A percentile compares a stretch with the other conserved stretches of the same genome.
Conservation (phyloP, 37 sponge, comb jelly and placozoan genomes). For the Beroe ovata region DNA sequence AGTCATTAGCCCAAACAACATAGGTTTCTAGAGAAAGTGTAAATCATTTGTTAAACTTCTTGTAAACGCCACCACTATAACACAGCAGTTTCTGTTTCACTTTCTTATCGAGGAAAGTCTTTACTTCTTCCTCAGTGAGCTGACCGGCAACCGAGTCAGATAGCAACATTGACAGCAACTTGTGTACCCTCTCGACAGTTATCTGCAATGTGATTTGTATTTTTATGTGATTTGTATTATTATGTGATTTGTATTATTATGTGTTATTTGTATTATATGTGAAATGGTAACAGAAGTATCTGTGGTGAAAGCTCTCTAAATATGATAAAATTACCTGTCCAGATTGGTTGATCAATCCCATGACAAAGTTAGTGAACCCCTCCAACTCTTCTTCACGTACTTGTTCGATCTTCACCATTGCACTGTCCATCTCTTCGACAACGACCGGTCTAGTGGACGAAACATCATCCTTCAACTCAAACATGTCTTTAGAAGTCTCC, state of each 20-base stretch:
- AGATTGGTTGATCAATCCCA: conserved; percentile 63
- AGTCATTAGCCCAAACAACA: no score
- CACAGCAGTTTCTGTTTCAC: conserved; percentile 77
- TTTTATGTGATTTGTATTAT: no score
- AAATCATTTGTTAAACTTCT: conserved; percentile 20
- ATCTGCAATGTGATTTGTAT: no score
- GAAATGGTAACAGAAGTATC: no score
- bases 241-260: no score
- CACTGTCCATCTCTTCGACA: conserved; percentile 66
- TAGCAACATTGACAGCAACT: conserved; percentile 41
- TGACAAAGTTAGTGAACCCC: conserved; percentile 58
- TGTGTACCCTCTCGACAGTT: conserved; percentile 61
- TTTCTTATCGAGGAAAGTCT: conserved; percentile 79
- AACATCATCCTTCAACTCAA: conserved; percentile 70
- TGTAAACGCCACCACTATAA: conserved; percentile 72
- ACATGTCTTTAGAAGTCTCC: conserved; percentile 73
- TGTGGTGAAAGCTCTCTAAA: no score
- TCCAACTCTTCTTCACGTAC: conserved; percentile 62
- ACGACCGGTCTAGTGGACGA: not conserved
- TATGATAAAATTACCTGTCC: conserved; percentile 43
- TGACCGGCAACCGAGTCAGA: conserved; percentile 31
- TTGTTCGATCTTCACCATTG: conserved; percentile 62
- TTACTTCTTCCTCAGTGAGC: conserved; percentile 71
- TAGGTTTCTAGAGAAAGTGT: no score
- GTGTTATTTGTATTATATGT: no score